These are phyloP conservation scores for Xestia c-nigrum DNA, from an alignment of 2,888 invertebrate genomes.

Conservation along the genomic window DNA sequence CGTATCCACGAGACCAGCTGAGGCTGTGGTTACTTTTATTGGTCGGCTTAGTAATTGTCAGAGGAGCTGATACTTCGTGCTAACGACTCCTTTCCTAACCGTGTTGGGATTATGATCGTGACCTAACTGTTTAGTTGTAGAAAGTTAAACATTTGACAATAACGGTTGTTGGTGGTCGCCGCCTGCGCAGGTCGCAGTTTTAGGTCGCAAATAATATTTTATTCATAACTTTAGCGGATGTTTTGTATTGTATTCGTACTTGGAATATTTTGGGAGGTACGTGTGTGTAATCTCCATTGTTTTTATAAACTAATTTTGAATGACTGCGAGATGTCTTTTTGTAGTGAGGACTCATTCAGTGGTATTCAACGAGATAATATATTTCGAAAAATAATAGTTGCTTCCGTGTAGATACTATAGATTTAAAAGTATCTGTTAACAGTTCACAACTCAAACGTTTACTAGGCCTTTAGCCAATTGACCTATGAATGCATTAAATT, in stretches of 20 bases:
- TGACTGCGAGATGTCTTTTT: not conserved
- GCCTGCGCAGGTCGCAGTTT: not conserved
- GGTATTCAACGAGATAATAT: not conserved
- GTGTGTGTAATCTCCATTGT: not conserved
- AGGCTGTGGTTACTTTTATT: not conserved
- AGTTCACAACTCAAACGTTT: not conserved
- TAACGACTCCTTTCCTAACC: not conserved
- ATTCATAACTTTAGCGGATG: conserved; percentile 2
- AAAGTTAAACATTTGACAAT: conserved; percentile 23
- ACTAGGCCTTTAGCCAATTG: not conserved
- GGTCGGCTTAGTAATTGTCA: not conserved
- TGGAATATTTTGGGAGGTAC: not conserved
- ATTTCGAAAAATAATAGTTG: not conserved
- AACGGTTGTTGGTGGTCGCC: not conserved
- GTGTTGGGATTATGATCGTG: not conserved
- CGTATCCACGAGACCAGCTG: not conserved
- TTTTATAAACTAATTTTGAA: not conserved
- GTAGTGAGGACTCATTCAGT: not conserved
- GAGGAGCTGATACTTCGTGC: not conserved
- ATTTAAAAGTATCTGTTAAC: not conserved
- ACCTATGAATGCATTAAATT: not conserved
- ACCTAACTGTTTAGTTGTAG: conserved; percentile 3
- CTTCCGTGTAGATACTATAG: not conserved
- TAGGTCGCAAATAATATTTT: conserved; percentile 16
- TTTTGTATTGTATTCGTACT: conserved; percentile 1